Evolutionary conservation across 2,888 invertebrate genomes (phyloP).

Genomic region (Adelognathus sp.): DNA sequence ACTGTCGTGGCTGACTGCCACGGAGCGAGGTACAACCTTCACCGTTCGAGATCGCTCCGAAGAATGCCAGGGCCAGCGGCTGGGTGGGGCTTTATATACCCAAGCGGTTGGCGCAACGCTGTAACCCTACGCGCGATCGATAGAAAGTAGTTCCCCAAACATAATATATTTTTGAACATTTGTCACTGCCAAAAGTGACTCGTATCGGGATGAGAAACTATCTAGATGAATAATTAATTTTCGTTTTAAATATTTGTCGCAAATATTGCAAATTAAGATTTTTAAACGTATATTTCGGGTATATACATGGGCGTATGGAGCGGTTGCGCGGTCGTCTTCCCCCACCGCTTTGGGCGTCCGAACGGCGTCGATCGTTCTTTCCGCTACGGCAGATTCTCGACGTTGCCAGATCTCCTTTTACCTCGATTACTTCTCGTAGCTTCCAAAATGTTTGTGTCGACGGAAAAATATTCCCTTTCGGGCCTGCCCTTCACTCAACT

Average conservation of each 20-base stretch:
- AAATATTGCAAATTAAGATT: background rate
- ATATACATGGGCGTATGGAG: slow-evolving; percentile 47
- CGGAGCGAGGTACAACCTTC: slow-evolving; percentile 70
- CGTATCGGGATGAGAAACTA: background rate
- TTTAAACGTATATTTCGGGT: slow-evolving; percentile 5
- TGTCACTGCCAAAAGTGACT: background rate
- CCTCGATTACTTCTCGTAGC: slow-evolving; percentile 20
- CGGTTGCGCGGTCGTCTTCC: slow-evolving; percentile 51
- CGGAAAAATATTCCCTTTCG: background rate
- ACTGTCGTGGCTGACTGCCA: slow-evolving; percentile 46
- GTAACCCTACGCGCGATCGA: slow-evolving; percentile 68
- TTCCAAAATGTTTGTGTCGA: slow-evolving; percentile 11
- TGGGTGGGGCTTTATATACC: slow-evolving; percentile 70
- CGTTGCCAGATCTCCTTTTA: slow-evolving; percentile 55
- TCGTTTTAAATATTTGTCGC: background rate
- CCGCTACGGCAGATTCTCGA: slow-evolving; percentile 48
- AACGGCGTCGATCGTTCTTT: slow-evolving; percentile 55
- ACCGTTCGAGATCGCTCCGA: slow-evolving; percentile 63
- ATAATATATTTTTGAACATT: background rate
- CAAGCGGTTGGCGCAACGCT: slow-evolving; percentile 8
- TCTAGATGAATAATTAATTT: background rate
- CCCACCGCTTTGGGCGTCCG: slow-evolving; percentile 41
- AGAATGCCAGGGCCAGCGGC: slow-evolving; percentile 61
- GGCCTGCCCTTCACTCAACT: background rate
- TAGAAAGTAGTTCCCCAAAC: slow-evolving; percentile 68